Evolutionary conservation across 37 sponge, comb jelly and placozoan species (phyloP), one percentile per base, ranked within the genome.

Genomic region (Petrosia ficiformis): DNA sequence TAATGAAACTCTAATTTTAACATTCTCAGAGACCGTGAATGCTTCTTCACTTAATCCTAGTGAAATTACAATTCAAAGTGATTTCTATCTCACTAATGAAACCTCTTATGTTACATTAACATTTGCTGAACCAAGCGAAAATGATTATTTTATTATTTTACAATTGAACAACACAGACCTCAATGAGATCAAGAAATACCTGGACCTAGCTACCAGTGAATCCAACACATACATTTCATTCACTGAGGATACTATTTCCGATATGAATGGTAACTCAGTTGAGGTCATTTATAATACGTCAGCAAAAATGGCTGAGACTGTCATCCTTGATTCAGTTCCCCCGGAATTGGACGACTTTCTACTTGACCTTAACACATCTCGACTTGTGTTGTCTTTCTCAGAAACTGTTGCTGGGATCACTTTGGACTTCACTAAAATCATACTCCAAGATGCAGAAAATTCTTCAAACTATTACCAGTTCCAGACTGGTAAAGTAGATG

Each of bases 1-100:
- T 40, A 83, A 74, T 59, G 84, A 80, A 6, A 82, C 72, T 16
- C 84, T 95, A 33, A 85, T 75, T 14, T 65, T 95, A 33, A 71
- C 48, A 60, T 95, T 95, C 71, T 82, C 86, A 22, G 96, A 95
- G 57, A 66, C 84, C 22, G 82, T 92, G 3, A 85, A 95, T 73
- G 80, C 90, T 3, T 79, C 80, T 39, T 77, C 68, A 35, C 72
- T 92, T 19, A 39, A 71, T 25, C 57, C 85, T 0, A 57, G 64
- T 31, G 61, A 77, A 24, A 76, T 92, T 40, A 71, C 84, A 16
- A 57, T 95, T 10, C 92, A 95, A 65, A 70, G 39, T 28, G 76
- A 73, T 38, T 39, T 25, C 28, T 68, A n/a, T 33, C 29, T 36
- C 0, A 43, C 56, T 21, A 11, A 64, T 31, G 59, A 26, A 2